Conservation (phyloP, 2,113 vertebrate genomes). For the Epinephelus lanceolatus region DNA sequence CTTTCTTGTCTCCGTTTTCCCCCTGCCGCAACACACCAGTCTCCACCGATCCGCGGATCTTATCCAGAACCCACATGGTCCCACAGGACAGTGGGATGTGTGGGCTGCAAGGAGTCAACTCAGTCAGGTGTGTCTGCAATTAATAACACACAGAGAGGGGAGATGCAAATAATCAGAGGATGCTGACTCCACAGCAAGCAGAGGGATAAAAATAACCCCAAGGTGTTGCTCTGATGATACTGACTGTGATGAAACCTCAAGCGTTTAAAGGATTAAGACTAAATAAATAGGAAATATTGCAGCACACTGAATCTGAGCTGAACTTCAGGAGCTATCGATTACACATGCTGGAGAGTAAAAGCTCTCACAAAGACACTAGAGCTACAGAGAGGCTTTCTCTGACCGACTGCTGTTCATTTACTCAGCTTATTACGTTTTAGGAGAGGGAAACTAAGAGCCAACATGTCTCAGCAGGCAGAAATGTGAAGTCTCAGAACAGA, state of each 20-base stretch:
- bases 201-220: conserved; percentile 38
- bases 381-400: not conserved
- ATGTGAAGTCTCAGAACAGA: not conserved
- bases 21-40: conserved; percentile 82
- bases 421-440: not conserved
- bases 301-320: not conserved
- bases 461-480: not conserved
- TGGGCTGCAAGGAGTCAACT: conserved; percentile 27
- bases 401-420: not conserved
- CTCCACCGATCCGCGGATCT: conserved; percentile 92
- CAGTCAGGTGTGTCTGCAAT: conserved; percentile 70
- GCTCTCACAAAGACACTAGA: not conserved
- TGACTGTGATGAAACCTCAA: not conserved
- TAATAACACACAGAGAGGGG: conserved; percentile 55
- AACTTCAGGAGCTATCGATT: not conserved
- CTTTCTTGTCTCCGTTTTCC: conserved; percentile 84
- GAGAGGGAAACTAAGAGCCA: not conserved
- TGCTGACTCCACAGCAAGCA: conserved; percentile 22
- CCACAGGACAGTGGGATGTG: conserved; percentile 54
- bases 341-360: not conserved
- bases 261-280: not conserved
- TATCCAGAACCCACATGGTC: conserved; percentile 95
- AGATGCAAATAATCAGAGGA: conserved; percentile 41
- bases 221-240: not conserved
- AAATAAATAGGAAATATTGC: conserved; percentile 5